Percentiles rank a stretch among this genome's conserved stretches.
Conservation (phyloP, 2,113 vertebrate genomes). For the Hirundichthys speculiger region DNA sequence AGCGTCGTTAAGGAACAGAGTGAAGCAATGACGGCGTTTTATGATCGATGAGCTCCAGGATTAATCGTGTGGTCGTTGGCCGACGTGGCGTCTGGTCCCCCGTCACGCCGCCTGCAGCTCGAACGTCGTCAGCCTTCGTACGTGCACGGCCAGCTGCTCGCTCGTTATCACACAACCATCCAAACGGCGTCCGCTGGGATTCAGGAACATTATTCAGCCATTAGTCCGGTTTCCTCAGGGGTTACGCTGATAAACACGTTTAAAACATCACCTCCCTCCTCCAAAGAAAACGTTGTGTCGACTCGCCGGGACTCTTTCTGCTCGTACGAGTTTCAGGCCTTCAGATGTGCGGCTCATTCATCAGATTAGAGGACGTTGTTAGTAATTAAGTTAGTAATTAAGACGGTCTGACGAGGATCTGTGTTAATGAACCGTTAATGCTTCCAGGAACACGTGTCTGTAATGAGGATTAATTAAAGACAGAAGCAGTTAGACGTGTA, state of each 20-base stretch:
- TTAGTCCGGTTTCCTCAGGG: constrained; percentile 40
- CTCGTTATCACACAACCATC: constrained; percentile 18
- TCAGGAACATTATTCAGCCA: constrained; percentile 40
- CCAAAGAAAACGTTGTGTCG: constrained; percentile 46
- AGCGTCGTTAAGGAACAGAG: no score
- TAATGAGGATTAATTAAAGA: constrained; percentile 42
- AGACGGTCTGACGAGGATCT: neutral
- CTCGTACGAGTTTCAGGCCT: neutral
- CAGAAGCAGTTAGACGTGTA: constrained; percentile 24
- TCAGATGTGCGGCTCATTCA: neutral
- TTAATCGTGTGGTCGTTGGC: constrained; percentile 12
- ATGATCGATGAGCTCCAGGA: no score
- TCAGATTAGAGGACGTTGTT: neutral
- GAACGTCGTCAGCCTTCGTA: neutral
- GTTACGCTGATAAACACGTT: constrained; percentile 42
- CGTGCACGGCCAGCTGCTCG: neutral
- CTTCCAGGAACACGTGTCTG: constrained; percentile 30
- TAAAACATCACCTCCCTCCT: constrained; percentile 36
- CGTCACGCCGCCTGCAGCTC: neutral
- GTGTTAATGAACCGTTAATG: neutral
- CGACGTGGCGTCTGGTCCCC: neutral
- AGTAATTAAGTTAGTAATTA: neutral
- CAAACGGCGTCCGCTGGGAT: constrained; percentile 21
- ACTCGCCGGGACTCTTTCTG: constrained; percentile 9
- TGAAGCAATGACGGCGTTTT: no score